Evolutionary conservation across 2,113 vertebrate species (phyloP).

Genomic region (Pteruthius melanotis): DNA sequence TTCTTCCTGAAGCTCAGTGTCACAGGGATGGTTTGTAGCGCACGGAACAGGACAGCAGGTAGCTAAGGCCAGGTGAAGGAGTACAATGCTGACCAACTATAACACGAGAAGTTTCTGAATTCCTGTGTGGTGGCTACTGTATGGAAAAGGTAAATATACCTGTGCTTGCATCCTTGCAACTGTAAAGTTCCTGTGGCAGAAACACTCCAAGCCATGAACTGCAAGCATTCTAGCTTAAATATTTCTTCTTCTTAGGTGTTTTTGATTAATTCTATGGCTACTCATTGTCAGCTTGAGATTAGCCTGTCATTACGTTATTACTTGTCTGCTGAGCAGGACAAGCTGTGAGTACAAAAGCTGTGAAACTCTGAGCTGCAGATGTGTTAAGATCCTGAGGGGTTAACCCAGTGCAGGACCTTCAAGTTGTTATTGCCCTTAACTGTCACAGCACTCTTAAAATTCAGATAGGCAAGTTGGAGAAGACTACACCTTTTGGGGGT

Average conservation of each 20-base stretch:
- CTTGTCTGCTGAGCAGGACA: not conserved
- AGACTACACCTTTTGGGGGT: not conserved
- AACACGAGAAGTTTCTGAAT: not conserved
- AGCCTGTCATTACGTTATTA: not conserved
- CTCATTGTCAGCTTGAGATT: not conserved
- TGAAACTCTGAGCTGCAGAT: not conserved
- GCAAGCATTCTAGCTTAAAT: not conserved
- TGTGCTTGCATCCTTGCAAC: not conserved
- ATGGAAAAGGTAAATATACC: not conserved
- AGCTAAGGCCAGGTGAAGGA: not conserved
- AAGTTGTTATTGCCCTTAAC: not conserved
- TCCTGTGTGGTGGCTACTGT: not conserved
- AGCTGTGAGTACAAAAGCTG: not conserved
- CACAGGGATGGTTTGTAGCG: accelerated
- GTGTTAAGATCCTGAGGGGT: not conserved
- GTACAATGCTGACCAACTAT: not conserved
- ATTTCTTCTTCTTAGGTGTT: not conserved
- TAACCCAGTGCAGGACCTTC: not conserved
- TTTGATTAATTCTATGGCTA: not conserved
- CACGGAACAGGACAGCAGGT: not conserved
- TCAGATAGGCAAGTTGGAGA: not conserved
- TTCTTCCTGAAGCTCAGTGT: not conserved
- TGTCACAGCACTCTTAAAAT: not conserved
- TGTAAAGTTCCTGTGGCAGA: not conserved
- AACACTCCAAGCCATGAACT: not conserved